Percentiles rank a stretch among this genome's conserved stretches.
phyloP scores from a whole-genome alignment of 2,113 vertebrate species.

The Seriola rivoliana region DNA sequence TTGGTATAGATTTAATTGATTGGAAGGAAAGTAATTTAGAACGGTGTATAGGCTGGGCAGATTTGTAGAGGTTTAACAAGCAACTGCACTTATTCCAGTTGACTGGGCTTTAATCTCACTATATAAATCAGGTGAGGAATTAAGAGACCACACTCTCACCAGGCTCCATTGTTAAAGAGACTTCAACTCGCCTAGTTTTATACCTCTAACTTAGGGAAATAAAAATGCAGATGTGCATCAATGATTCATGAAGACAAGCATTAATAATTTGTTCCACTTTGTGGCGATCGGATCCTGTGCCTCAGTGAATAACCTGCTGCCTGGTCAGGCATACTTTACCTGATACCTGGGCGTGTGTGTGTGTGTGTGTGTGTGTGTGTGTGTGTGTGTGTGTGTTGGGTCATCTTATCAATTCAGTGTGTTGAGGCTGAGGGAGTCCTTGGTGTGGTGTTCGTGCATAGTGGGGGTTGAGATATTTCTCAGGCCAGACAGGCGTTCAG shows the following conservation, averaged over 20 bases:
- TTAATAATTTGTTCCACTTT: constrained; percentile 70
- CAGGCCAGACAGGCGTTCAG: constrained; percentile 50
- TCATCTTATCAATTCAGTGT: constrained; percentile 45
- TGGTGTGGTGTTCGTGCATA: constrained; percentile 27
- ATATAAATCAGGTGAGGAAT: constrained; percentile 65
- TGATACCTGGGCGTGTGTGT: constrained; percentile 20
- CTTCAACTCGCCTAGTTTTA: constrained; percentile 15
- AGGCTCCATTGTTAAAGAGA: constrained; percentile 25
- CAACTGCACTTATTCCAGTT: constrained; percentile 62
- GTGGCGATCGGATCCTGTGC: constrained; percentile 21
- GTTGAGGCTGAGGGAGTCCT: constrained; percentile 35
- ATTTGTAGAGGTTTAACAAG: constrained; percentile 70
- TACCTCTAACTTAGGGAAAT: constrained; percentile 34
- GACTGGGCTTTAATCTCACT: constrained; percentile 63
- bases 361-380: constrained; percentile 5
- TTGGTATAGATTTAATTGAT: constrained; percentile 74
- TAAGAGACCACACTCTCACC: constrained; percentile 10
- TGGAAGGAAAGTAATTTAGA: constrained; percentile 52
- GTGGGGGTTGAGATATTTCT: constrained; percentile 47
- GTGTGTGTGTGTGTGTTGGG: constrained; percentile 1
- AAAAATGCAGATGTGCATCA: constrained; percentile 59
- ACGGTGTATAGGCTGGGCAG: constrained; percentile 21
- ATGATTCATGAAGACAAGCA: constrained; percentile 69
- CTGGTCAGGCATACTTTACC: constrained; percentile 36
- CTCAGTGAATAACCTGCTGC: constrained; percentile 38